A percentile compares a stretch with the other conserved stretches of the same genome.
These are phyloP conservation scores for Cyanistes caeruleus DNA, from an alignment of 2,113 vertebrate genomes.

Conservation along the genomic window DNA sequence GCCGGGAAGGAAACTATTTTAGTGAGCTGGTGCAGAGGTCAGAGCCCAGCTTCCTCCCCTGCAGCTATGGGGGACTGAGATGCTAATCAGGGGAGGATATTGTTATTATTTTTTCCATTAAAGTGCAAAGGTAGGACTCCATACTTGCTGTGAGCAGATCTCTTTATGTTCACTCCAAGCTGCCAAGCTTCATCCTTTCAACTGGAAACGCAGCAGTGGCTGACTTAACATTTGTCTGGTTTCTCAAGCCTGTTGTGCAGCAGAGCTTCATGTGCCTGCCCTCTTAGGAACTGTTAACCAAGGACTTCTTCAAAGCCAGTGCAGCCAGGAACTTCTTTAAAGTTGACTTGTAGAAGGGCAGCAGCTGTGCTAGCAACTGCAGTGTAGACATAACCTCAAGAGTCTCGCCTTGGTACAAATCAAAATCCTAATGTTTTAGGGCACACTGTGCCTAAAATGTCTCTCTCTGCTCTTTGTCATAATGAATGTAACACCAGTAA, in stretches of 20 bases:
- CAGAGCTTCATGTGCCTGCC: neutral
- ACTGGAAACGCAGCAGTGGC: neutral
- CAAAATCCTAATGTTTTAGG: neutral
- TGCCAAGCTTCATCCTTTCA: neutral
- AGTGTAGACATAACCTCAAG: neutral
- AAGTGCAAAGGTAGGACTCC: neutral
- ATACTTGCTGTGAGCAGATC: neutral
- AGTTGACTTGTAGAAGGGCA: neutral
- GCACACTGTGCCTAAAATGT: neutral
- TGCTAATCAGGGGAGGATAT: neutral
- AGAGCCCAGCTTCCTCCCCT: neutral
- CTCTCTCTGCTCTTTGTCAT: neutral
- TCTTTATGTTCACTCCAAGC: neutral
- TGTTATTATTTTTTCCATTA: neutral
- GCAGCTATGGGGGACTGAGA: neutral
- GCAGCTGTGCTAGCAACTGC: accelerated
- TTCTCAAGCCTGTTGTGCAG: neutral
- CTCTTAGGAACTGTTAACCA: neutral
- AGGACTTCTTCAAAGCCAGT: neutral
- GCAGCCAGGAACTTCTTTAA: neutral
- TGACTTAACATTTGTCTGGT: neutral
- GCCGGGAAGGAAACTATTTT: neutral
- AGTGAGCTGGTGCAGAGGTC: neutral
- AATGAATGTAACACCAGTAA: neutral
- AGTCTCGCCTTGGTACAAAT: neutral